Base-by-base conservation (phyloP, 53 echinoderm and acorn worm species). In the Paracentrotus lividus region DNA sequence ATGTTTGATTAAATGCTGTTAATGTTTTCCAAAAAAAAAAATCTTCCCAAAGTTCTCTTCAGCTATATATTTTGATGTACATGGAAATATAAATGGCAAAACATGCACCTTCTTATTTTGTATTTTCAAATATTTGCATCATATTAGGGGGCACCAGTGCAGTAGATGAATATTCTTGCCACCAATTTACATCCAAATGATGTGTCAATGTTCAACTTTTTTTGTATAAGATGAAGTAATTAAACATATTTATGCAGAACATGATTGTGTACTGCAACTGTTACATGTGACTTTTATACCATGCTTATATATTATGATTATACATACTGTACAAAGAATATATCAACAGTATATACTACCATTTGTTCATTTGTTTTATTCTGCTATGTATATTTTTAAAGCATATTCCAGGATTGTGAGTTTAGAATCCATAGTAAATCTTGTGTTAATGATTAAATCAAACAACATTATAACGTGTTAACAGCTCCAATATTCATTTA, bases 251-350 rank as follows among this genome's bases (percentile, higher is more conserved):
- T 81, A 47, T 81, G 81, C 81, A 81, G 81, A 18, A 26, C 27
- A 81, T 81, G 81, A 26, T 26, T 47, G 44, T 44, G 44, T 81
- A 81, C 47, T 81, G 10, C 24, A 81, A 72, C 14, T 42, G 54
- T 33, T 86, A 86, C 27, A 13, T 21, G 36, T 29, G 47, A 86
- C 33, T 86, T 86, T 86, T 86, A 86, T 86, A 86, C 56, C 86
- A 56, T 13, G 86, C 86, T 56, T 86, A 86, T 56, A 36, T 4
- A 86, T 54, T 33, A 56, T 55, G 86, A 55, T 45, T 86, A 86
- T 86, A 86, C 29, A 86, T 86, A 86, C 10, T 86, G 86, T 86
- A 86, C 57, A 86, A 56, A 86, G 56, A 34, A 86, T 86, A 86
- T 86, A 86, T 56, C 34, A 10, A 86, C 42, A 76, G 42, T 81